These are phyloP conservation scores for Recurvirostra avosetta DNA, from an alignment of 2,113 vertebrate genomes.

Conservation along the genomic window DNA sequence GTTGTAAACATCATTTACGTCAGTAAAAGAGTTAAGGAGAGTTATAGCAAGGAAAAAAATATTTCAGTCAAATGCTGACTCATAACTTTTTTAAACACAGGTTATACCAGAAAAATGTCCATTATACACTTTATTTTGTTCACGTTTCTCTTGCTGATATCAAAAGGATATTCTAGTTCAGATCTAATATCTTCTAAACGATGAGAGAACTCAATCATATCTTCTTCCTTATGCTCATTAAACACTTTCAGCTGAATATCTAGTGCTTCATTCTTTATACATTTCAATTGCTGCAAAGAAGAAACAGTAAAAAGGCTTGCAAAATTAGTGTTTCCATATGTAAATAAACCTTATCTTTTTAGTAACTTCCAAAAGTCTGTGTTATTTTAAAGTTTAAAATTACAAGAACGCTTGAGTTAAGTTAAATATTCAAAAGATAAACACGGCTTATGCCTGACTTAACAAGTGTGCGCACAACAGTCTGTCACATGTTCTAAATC, in stretches of 20 bases:
- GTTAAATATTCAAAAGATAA: not conserved
- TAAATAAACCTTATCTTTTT: not conserved
- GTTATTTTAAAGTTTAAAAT: not conserved
- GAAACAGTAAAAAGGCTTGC: not conserved
- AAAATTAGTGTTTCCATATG: not conserved
- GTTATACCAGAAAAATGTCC: not conserved
- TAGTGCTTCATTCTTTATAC: constrained; percentile 88
- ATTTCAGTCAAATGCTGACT: not conserved
- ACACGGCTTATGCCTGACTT: not conserved
- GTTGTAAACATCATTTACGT: constrained; percentile 90
- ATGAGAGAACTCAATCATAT: constrained; percentile 93
- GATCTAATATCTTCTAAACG: constrained; percentile 91
- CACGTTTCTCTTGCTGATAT: not conserved
- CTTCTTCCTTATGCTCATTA: constrained; percentile 95
- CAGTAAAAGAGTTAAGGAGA: constrained; percentile 86
- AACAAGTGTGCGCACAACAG: not conserved
- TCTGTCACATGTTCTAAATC: not conserved
- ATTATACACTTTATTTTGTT: not conserved
- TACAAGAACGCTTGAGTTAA: not conserved
- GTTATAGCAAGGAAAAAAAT: not conserved
- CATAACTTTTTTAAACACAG: not conserved
- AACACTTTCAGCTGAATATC: constrained; percentile 98
- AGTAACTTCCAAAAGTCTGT: not conserved
- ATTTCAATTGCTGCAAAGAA: constrained; percentile 70
- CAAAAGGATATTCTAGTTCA: constrained; percentile 97